Evolutionary conservation across 2,113 vertebrate genomes (phyloP).

Genomic region (Henicopernis longicauda): DNA sequence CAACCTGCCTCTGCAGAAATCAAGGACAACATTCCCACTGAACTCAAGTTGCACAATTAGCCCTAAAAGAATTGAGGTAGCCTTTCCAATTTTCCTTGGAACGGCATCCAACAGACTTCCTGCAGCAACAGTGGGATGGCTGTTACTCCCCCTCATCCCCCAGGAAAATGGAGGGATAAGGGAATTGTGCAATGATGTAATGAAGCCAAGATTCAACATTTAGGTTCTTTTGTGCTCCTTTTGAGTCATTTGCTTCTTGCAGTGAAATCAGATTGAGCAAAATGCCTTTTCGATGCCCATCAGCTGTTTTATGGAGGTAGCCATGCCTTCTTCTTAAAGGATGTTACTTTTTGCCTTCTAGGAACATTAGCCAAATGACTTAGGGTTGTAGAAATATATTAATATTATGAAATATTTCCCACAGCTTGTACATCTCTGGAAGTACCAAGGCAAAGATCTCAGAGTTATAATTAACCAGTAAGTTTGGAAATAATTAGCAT

Average conservation of each 20-base stretch:
- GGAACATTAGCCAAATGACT: conserved; percentile 1
- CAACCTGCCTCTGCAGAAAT: not conserved
- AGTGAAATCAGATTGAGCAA: not conserved
- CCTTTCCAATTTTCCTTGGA: not conserved
- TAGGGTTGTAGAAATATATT: not conserved
- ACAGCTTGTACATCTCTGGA: conserved; percentile 6
- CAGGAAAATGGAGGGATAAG: not conserved
- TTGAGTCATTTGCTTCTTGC: not conserved
- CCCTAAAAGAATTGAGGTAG: not conserved
- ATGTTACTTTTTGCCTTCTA: not conserved
- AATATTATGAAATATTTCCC: not conserved
- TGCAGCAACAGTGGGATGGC: not conserved
- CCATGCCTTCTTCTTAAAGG: not conserved
- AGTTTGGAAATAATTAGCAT: conserved; percentile 40
- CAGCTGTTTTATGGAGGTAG: not conserved
- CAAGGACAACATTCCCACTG: not conserved
- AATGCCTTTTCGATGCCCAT: not conserved
- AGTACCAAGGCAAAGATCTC: not conserved
- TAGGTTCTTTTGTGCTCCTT: not conserved
- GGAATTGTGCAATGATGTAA: not conserved
- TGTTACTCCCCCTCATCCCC: not conserved
- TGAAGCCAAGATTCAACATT: not conserved
- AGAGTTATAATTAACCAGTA: conserved; percentile 1
- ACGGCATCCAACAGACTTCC: not conserved
- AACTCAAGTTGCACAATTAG: not conserved